Evolutionary conservation across 2,797 vertebrate genomes (phyloP).

Genomic region (Telmatherina bonti): DNA sequence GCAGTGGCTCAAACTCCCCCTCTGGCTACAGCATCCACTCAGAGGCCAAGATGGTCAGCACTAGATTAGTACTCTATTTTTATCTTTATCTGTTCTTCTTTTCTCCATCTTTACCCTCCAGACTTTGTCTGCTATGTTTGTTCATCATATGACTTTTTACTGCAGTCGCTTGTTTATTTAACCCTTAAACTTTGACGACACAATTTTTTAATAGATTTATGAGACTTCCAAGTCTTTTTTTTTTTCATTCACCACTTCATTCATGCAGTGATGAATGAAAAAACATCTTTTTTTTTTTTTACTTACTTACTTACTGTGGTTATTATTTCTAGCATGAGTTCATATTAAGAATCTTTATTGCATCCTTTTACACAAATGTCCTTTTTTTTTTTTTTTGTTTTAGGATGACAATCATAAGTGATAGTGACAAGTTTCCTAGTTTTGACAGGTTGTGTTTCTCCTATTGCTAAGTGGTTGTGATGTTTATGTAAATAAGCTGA

Average conservation of each 20-base stretch:
- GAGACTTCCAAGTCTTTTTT: background rate
- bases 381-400: background rate
- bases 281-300: conserved; percentile 7
- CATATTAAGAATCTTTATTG: background rate
- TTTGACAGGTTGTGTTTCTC: background rate
- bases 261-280: background rate
- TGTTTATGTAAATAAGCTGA: background rate
- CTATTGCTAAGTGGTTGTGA: background rate
- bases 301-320: background rate
- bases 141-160: conserved; percentile 73
- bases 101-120: conserved; percentile 59
- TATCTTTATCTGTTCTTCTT: conserved; percentile 65
- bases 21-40: conserved; percentile 91
- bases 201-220: conserved; percentile 12
- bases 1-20: conserved; percentile 91
- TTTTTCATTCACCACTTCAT: no score
- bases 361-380: background rate
- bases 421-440: background rate
- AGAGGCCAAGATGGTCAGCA: conserved; percentile 97
- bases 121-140: conserved; percentile 53
- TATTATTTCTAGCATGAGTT: conserved; percentile 15
- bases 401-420: background rate
- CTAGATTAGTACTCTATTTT: conserved; percentile 71
- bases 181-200: conserved; percentile 32
- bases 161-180: conserved; percentile 51